phyloP scores from a whole-genome alignment of 2,113 vertebrate genomes.

The Aythya baeri region DNA sequence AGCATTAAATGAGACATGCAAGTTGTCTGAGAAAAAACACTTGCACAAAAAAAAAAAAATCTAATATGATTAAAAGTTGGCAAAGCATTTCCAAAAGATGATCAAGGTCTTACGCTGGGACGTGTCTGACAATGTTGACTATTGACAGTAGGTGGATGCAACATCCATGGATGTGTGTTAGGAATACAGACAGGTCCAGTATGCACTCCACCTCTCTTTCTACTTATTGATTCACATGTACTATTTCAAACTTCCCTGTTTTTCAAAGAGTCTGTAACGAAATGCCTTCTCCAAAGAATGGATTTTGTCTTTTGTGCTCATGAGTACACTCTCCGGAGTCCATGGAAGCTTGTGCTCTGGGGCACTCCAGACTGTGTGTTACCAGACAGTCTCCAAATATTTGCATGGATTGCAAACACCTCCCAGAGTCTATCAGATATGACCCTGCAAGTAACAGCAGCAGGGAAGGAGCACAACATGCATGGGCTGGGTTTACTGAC shows the following conservation, averaged over 20 bases:
- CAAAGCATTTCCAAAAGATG: not conserved
- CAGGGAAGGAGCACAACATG: not conserved
- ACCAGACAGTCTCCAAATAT: not conserved
- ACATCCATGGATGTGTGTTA: not conserved
- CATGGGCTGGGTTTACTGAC: not conserved
- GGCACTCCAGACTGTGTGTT: not conserved
- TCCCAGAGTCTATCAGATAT: not conserved
- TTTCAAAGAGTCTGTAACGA: not conserved
- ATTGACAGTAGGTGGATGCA: not conserved
- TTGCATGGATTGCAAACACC: not conserved
- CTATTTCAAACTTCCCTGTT: not conserved
- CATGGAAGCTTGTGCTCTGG: not conserved
- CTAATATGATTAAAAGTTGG: not conserved
- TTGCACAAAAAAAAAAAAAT: not conserved
- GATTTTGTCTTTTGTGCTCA: not conserved
- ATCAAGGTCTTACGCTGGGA: not conserved
- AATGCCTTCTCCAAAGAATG: not conserved
- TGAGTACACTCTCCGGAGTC: not conserved
- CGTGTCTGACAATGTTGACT: not conserved
- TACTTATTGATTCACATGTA: not conserved
- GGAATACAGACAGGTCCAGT: not conserved
- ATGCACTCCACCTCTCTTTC: not conserved
- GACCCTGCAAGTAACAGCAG: too few species aligned
- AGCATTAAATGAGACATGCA: not conserved
- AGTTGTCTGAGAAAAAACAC: not conserved